Conservation (phyloP, 2,888 invertebrate species). For the Acronicta leporina region DNA sequence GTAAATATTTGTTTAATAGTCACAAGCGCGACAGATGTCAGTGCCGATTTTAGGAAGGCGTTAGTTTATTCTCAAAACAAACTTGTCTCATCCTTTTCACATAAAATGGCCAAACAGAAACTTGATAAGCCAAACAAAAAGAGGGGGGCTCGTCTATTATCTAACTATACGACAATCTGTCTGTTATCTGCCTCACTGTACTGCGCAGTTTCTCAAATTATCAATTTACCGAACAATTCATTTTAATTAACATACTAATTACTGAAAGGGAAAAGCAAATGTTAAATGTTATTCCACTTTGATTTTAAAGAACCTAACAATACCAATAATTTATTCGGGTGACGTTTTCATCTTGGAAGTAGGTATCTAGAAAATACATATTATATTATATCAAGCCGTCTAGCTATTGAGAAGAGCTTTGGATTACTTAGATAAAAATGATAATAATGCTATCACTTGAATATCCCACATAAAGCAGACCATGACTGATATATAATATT, state of each 20-base stretch:
- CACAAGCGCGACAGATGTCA: constrained; percentile 41
- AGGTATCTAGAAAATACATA: constrained; percentile 23
- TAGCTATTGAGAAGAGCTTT: constrained; percentile 10
- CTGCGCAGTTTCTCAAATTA: constrained; percentile 58
- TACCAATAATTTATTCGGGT: too few relatives aligned
- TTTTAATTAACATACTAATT: not conserved
- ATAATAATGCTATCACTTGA: constrained; percentile 34
- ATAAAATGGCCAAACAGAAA: constrained; percentile 67
- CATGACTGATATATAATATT: too few relatives aligned
- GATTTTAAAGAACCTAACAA: too few relatives aligned
- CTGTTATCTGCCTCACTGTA: constrained; percentile 45
- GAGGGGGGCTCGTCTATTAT: constrained; percentile 72
- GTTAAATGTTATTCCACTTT: not conserved
- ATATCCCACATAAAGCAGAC: constrained; percentile 7
- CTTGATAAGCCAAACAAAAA: constrained; percentile 61
- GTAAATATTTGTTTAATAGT: constrained; percentile 44
- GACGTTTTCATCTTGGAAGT: constrained; percentile 20
- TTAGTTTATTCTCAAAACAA: constrained; percentile 52
- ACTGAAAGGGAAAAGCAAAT: constrained; percentile 2
- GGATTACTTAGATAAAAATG: constrained; percentile 24
- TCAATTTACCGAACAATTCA: constrained; percentile 18
- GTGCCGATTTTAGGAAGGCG: constrained; percentile 38
- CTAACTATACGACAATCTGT: constrained; percentile 54
- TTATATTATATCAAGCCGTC: not conserved
- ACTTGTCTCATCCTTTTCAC: constrained; percentile 59